phyloP scores from a whole-genome alignment of 2,113 vertebrate genomes.

The Neogobius melanostomus region DNA sequence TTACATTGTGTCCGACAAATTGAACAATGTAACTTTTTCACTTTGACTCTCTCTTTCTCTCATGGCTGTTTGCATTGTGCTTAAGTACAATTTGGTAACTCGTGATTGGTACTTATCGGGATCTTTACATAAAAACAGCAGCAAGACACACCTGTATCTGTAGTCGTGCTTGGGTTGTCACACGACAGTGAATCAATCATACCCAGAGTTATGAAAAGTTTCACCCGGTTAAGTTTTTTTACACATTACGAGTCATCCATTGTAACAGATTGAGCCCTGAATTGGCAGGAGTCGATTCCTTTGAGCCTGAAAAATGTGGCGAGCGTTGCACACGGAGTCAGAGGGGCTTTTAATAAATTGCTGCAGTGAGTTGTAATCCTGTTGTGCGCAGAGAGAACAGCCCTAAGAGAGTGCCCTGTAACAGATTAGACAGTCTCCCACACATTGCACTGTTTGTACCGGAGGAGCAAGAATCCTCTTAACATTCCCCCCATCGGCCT shows the following conservation, averaged over 20 bases:
- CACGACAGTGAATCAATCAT: no score
- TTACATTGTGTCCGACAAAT: conserved; percentile 12
- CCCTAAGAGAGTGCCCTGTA: conserved; percentile 40
- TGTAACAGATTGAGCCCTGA: neutral
- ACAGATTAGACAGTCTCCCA: conserved; percentile 58
- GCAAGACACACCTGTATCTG: no score
- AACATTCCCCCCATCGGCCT: conserved; percentile 21
- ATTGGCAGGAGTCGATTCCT: conserved; percentile 31
- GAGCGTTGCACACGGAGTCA: conserved; percentile 44
- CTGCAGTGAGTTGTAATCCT: conserved; percentile 48
- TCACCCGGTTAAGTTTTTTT: no score
- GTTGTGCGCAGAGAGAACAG: conserved; percentile 44
- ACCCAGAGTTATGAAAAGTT: no score
- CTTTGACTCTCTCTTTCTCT: conserved; percentile 2
- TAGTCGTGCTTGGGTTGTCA: no score
- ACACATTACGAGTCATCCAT: no score
- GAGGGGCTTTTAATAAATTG: conserved; percentile 46
- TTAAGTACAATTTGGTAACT: no score
- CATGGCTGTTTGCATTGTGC: neutral
- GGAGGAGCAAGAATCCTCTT: conserved; percentile 45
- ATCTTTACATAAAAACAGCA: no score
- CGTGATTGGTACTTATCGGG: no score
- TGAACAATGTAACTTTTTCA: neutral
- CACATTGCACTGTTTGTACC: conserved; percentile 22
- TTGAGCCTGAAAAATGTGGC: conserved; percentile 28